phyloP scores from a whole-genome alignment of 2,888 invertebrate genomes.

The Linyphia triangularis region DNA sequence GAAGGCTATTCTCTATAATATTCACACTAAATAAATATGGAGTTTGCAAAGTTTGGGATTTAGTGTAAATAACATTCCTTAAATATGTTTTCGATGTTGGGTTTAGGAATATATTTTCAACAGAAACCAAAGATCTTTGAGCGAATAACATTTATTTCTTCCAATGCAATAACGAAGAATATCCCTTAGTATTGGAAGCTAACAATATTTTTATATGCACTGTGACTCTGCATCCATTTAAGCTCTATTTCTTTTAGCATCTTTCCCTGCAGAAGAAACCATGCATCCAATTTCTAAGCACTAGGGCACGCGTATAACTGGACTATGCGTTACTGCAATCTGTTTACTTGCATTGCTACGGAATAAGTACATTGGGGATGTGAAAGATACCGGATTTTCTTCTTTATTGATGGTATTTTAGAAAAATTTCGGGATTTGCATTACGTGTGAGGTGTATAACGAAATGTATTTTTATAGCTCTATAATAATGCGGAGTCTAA shows the following conservation, averaged over 20 bases:
- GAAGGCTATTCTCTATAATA: too few species aligned
- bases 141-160: background rate
- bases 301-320: background rate
- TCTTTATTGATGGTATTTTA: background rate
- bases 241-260: background rate
- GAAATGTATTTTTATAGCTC: background rate
- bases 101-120: background rate
- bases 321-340: background rate
- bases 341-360: background rate
- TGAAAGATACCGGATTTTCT: background rate
- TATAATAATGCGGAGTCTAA: background rate
- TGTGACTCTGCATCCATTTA: background rate
- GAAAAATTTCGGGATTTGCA: background rate
- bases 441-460: background rate
- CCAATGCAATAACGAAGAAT: background rate
- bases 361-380: background rate
- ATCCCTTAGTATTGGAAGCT: background rate
- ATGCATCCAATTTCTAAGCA: background rate
- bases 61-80: too few species aligned
- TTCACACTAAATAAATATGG: too few species aligned
- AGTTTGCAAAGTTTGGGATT: too few species aligned
- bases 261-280: background rate
- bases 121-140: background rate
- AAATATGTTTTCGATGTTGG: too few species aligned
- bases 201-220: background rate